Conservation (phyloP, 2,113 vertebrate species). For the Callionymus lyra region DNA sequence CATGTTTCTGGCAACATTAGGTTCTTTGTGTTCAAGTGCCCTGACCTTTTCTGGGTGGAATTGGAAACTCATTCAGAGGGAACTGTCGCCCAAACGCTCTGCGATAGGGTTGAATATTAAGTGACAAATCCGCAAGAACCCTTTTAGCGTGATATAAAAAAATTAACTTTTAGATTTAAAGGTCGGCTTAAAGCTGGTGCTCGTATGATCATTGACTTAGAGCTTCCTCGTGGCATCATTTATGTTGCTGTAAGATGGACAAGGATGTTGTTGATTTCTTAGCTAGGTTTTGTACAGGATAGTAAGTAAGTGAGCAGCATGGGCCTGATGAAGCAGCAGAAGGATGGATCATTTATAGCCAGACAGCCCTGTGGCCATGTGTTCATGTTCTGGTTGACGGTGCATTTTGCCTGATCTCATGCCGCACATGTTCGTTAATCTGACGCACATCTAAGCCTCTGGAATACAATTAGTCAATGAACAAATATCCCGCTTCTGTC, state of each 20-base stretch:
- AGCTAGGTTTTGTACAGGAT: slow-evolving; percentile 15
- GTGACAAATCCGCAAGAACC: no score
- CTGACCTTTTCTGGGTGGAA: slow-evolving; percentile 1
- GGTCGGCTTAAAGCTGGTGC: not conserved
- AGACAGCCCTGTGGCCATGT: slow-evolving; percentile 27
- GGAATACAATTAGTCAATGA: slow-evolving; percentile 45
- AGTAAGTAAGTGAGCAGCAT: slow-evolving; percentile 6
- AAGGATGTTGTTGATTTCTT: slow-evolving; percentile 19
- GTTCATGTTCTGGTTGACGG: slow-evolving; percentile 43
- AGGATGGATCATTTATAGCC: slow-evolving; percentile 6
- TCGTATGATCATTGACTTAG: slow-evolving; percentile 33
- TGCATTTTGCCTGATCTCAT: slow-evolving; percentile 37
- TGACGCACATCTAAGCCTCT: slow-evolving; percentile 39
- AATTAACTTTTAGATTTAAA: slow-evolving; percentile 6
- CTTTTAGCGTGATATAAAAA: not conserved
- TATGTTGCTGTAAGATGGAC: slow-evolving; percentile 27
- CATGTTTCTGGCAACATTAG: not conserved
- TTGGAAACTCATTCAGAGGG: no score
- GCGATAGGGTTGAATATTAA: not conserved
- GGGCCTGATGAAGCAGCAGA: slow-evolving; percentile 1
- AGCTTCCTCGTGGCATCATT: slow-evolving; percentile 21
- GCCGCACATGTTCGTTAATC: slow-evolving; percentile 51
- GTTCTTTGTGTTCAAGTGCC: slow-evolving; percentile 7
- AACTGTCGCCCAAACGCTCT: no score
- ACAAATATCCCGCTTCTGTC: slow-evolving; percentile 15